Evolutionary conservation across 2,797 vertebrate genomes (phyloP), one percentile per base, ranked within the genome.

Genomic region (Lates japonicus): DNA sequence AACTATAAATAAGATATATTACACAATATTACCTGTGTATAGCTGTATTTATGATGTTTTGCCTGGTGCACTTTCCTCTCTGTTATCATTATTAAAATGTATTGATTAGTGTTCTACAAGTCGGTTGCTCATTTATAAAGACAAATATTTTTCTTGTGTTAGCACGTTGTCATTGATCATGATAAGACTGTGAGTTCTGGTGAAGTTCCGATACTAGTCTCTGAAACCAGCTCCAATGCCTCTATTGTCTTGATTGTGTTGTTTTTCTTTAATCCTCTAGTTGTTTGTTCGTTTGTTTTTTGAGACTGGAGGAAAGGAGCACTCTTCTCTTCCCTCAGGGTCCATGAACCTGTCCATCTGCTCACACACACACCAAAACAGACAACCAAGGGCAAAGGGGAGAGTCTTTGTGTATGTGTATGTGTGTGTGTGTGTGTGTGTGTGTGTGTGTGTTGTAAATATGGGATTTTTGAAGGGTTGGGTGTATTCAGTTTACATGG

Each of bases 301-400:
- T 66, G 59, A 54, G 54, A 51, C 5, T 35, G 49, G 46, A 51
- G 41, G 55, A 82, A 80, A 84, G 79, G 73, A 62, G 64, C 52
- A 17, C 62, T 87, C 74, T 51, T 67, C 58, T 80, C 76, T 59
- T 81, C 78, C 86, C 75, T 76, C 70, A 74, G 81, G 87, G 83
- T 88, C 81, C 70, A 75, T 69, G 72, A 87, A 89, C 80, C 88
- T 90, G 85, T 90, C 91, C 84, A 88, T 93, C 90, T 92, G 89
- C 85, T 87, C 44, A 54, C 75, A 74, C 80, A 78, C 44, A 64
- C 44, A 64, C 72, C 54, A 60, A 66, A 82, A 70, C 75, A 86
- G 74, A 85, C 86, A 89, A 89, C 81, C 91, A 94, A 94, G 92
- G 93, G 89, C 89, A 93, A 89, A 86, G 80, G 80, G 88, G 81